A percentile compares a stretch with the other conserved stretches of the same genome.
These are phyloP conservation scores for Chelonus formosanus DNA, from an alignment of 2,888 invertebrate genomes.

Conservation along the genomic window DNA sequence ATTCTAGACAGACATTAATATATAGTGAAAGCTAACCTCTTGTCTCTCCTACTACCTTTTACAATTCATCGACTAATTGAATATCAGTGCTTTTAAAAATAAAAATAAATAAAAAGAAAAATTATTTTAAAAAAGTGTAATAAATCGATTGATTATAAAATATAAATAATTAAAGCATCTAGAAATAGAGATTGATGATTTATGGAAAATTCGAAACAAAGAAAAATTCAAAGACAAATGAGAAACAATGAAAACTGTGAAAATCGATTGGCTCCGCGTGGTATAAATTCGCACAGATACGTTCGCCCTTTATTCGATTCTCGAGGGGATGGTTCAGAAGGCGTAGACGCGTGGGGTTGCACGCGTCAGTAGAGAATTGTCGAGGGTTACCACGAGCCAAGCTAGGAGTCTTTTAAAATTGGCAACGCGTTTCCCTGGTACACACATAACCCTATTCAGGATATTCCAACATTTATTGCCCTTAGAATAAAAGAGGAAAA, in stretches of 20 bases:
- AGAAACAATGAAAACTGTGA: slow-evolving; percentile 13
- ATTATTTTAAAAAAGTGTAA: neutral
- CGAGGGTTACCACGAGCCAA: slow-evolving; percentile 30
- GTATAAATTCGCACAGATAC: slow-evolving; percentile 22
- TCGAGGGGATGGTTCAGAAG: neutral
- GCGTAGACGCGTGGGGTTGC: slow-evolving; percentile 24
- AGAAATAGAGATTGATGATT: neutral
- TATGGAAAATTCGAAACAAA: too few species aligned
- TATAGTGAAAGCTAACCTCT: slow-evolving; percentile 14
- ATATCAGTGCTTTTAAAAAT: neutral
- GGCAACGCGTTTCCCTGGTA: slow-evolving; percentile 21
- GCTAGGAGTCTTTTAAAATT: slow-evolving; percentile 29
- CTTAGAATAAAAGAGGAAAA: too few species aligned
- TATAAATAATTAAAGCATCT: neutral
- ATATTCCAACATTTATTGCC: neutral
- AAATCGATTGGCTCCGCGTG: slow-evolving; percentile 28
- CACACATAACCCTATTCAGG: slow-evolving; percentile 13
- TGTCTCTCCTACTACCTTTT: slow-evolving; percentile 8
- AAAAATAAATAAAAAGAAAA: neutral
- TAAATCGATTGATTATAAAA: neutral
- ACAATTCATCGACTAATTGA: neutral
- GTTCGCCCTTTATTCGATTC: neutral
- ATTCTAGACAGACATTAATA: slow-evolving; percentile 24
- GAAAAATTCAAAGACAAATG: too few species aligned
- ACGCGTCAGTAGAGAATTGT: slow-evolving; percentile 27